Evolutionary conservation across 2,113 vertebrate genomes (phyloP), one percentile per base, ranked within the genome.

Genomic region (Nyctibius bracteatus): DNA sequence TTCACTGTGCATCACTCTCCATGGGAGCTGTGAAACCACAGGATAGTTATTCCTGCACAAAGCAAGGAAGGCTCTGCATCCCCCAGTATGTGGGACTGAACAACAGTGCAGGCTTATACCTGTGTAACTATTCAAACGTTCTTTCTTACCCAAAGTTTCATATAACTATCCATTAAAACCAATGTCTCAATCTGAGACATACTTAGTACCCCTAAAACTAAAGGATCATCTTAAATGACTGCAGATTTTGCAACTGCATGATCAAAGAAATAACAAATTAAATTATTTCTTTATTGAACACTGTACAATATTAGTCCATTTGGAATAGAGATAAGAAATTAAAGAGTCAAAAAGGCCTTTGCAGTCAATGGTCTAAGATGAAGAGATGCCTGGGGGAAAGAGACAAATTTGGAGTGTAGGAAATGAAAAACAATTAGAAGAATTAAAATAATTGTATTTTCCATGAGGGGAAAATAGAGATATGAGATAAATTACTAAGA

Each of bases 351-450:
- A 95, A 96, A 96, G 80, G 54, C 77, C 81, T 96, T 90, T 96
- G 87, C 58, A 96, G 95, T 96, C 94, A 96, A 68, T 86, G 91
- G 96, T 90, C 39, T 94, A 95, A 94, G 92, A 96, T 96, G 83
- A 96, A 96, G 96, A 94, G 89, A 87, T 90, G 96, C 94, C 96
- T 97, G 75, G 86, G 92, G 94, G 85, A 92, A 96, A 96, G 86
- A 97, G 89, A 96, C 81, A 96, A 94, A 95, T 96, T 87, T 88
- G 78, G 93, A 94, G 92, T 70, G 67, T 96, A 97, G 95, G 95
- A 97, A 97, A 97, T 97, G 95, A 97, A 95, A 97, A 97, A 96
- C 96, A 97, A 97, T 97, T 97, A 97, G 81, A 96, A 94, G 96
- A 94, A 96, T 97, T 96, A 97, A 92, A 97, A 97, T 96, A 97